Evolutionary conservation across 2,113 vertebrate genomes (phyloP).

Genomic region (Phycodurus eques): DNA sequence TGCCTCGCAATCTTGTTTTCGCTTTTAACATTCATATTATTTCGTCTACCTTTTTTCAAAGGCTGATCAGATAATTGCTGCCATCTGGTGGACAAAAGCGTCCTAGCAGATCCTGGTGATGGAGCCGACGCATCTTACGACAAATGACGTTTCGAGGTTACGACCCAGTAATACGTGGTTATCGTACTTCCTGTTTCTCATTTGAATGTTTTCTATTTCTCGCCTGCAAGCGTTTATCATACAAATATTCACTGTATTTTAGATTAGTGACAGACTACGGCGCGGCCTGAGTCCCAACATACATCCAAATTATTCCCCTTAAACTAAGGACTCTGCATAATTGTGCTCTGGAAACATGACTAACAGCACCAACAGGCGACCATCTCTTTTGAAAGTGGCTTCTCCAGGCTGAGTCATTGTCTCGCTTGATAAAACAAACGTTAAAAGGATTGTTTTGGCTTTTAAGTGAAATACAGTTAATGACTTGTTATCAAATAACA

Average conservation of each 20-base stretch:
- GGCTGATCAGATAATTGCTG: no score
- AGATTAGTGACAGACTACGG: no score
- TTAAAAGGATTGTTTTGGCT: no score
- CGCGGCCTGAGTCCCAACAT: background rate
- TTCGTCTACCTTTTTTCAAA: no score
- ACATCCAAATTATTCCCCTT: background rate
- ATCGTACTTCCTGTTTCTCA: no score
- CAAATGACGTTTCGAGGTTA: background rate
- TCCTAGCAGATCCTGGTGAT: background rate
- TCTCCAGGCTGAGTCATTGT: background rate
- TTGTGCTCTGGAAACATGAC: background rate
- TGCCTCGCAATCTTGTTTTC: no score
- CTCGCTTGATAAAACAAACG: no score
- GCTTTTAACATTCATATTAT: no score
- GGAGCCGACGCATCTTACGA: background rate
- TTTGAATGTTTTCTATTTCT: no score
- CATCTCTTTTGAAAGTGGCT: background rate
- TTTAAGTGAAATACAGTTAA: background rate
- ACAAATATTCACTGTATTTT: no score
- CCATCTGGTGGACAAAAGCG: constrained; percentile 43
- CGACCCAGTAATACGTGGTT: background rate
- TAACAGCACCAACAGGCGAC: background rate
- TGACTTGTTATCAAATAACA: background rate
- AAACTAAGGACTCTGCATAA: background rate
- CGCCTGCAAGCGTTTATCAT: no score